Percentiles rank a stretch among this genome's conserved stretches.
These are phyloP conservation scores for Chrysomela aeneicollis DNA, from an alignment of 2,888 invertebrate genomes.

Conservation along the genomic window DNA sequence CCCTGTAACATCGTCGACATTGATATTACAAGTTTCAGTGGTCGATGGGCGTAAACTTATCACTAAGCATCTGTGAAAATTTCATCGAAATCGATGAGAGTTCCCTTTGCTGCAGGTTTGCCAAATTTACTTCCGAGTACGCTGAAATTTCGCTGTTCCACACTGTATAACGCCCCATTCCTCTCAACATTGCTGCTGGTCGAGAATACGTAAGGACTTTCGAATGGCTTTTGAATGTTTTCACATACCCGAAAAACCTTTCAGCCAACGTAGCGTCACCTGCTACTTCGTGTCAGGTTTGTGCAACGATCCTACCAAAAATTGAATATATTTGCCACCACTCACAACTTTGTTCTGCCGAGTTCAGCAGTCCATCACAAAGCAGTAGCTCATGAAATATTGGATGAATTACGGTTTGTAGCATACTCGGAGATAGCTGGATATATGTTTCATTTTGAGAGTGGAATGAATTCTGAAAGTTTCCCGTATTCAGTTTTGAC, in stretches of 20 bases:
- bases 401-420: neutral
- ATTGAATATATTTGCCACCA: neutral
- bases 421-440: neutral
- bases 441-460: too few relatives aligned
- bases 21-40: too few relatives aligned
- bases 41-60: too few relatives aligned
- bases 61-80: too few relatives aligned
- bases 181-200: slow-evolving; percentile 6
- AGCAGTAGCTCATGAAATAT: neutral
- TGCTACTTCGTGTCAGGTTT: neutral
- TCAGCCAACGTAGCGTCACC: slow-evolving; percentile 6
- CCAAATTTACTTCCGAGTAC: too few relatives aligned
- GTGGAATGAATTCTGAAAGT: too few relatives aligned
- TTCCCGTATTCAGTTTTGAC: too few relatives aligned
- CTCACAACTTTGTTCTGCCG: neutral
- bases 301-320: neutral
- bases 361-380: neutral
- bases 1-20: too few relatives aligned
- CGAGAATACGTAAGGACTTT: slow-evolving; percentile 23
- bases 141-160: neutral
- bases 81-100: too few relatives aligned
- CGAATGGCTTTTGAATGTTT: slow-evolving; percentile 27
- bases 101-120: too few relatives aligned
- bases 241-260: slow-evolving; percentile 12
- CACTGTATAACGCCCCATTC: neutral